A percentile compares a stretch with the other conserved stretches of the same genome.
Evolutionary conservation across 2,888 invertebrate genomes (phyloP).

Genomic region (Paralinhomoeus sp.): DNA sequence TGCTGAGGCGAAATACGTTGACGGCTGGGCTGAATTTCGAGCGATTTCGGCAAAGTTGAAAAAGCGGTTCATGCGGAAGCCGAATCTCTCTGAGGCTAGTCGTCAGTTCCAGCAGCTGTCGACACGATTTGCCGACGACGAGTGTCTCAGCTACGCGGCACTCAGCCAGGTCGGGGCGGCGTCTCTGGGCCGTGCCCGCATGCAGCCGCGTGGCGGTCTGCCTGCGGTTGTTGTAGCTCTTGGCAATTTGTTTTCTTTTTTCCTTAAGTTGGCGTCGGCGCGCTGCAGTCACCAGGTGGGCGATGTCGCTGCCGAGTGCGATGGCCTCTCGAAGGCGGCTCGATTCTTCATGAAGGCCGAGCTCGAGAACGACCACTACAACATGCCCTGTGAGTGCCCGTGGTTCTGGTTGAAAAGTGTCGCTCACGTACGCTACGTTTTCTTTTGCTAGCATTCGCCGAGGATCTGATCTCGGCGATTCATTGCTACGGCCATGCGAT

Average conservation of each 20-base stretch:
- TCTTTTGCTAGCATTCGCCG: background rate
- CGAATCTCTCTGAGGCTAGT: slow-evolving; percentile 4
- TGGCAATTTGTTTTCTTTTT: no score
- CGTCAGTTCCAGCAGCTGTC: slow-evolving; percentile 1
- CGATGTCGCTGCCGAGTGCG: background rate
- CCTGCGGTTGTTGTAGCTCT: no score
- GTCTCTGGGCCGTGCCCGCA: background rate
- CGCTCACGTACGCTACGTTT: no score
- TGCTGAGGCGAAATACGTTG: no score
- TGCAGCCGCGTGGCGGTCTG: background rate
- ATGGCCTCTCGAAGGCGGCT: slow-evolving; percentile 1
- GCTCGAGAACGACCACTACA: background rate
- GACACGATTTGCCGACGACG: slow-evolving; percentile 1
- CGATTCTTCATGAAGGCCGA: slow-evolving; percentile 1
- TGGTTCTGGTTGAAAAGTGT: no score
- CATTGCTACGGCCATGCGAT: slow-evolving; percentile 7
- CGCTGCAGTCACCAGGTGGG: slow-evolving; percentile 2
- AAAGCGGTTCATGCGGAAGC: slow-evolving; percentile 6
- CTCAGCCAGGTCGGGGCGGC: slow-evolving; percentile 2
- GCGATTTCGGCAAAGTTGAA: no score
- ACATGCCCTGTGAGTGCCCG: slow-evolving; percentile 1
- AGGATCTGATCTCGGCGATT: slow-evolving; percentile 3
- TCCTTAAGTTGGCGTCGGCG: background rate
- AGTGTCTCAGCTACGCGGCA: slow-evolving; percentile 3
- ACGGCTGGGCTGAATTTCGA: no score